phyloP scores from a whole-genome alignment of 2,113 vertebrate genomes.

The Sebastes schlegelii region DNA sequence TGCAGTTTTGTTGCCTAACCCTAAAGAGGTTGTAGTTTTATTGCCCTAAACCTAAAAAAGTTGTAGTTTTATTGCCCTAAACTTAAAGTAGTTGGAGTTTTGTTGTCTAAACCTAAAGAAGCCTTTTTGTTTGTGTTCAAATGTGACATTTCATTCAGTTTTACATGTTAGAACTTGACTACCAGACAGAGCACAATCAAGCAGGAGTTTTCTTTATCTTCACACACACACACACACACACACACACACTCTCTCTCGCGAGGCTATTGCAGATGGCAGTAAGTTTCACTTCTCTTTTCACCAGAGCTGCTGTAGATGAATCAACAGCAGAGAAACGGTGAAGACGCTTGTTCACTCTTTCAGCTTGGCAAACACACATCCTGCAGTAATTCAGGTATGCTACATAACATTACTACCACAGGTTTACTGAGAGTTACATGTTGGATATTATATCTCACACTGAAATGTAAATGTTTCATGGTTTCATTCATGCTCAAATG shows the following conservation, averaged over 20 bases:
- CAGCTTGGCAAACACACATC: background rate
- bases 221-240: background rate
- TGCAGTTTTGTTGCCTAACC: too few relatives aligned
- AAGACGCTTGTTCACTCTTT: background rate
- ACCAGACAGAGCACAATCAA: background rate
- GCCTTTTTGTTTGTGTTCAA: too few relatives aligned
- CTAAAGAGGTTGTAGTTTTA: too few relatives aligned
- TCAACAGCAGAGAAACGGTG: background rate
- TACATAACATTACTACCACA: background rate
- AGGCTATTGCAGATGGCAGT: background rate
- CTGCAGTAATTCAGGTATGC: constrained; percentile 30
- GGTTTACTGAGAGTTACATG: background rate
- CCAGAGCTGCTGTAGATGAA: background rate
- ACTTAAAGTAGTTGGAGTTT: too few relatives aligned
- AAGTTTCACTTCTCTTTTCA: constrained; percentile 64
- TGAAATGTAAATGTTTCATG: background rate
- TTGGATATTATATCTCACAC: background rate
- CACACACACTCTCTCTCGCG: background rate
- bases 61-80: too few relatives aligned
- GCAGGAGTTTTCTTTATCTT: too few relatives aligned
- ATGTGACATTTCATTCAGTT: too few relatives aligned
- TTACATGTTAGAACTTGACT: too few relatives aligned
- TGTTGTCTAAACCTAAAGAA: too few relatives aligned
- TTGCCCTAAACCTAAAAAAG: too few relatives aligned
- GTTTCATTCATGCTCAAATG: background rate